Evolutionary conservation across 2,113 vertebrate genomes (phyloP).

Genomic region (Sminthopsis crassicaudata): DNA sequence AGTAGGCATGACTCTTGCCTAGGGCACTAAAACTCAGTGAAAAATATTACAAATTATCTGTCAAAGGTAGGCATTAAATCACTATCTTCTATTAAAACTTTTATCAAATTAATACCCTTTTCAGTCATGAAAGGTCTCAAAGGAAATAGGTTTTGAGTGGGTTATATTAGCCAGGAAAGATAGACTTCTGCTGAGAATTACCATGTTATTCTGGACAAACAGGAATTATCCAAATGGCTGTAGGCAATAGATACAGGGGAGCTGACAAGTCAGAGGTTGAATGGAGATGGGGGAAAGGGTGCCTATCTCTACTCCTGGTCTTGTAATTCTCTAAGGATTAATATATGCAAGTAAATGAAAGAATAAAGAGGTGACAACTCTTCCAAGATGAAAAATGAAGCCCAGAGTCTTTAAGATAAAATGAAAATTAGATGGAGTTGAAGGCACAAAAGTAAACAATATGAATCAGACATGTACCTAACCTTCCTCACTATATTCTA

Average conservation of each 20-base stretch:
- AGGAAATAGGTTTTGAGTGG: neutral
- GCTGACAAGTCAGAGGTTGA: neutral
- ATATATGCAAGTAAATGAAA: neutral
- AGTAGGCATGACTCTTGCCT: neutral
- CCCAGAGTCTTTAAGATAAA: neutral
- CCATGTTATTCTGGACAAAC: neutral
- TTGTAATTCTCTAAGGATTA: constrained; percentile 28
- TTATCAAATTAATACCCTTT: neutral
- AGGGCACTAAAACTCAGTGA: neutral
- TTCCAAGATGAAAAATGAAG: constrained; percentile 5
- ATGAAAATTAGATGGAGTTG: neutral
- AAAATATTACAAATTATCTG: neutral
- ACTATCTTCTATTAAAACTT: neutral
- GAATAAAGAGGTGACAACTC: neutral
- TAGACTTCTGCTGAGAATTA: neutral
- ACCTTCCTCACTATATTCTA: neutral
- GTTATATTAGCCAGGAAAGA: neutral
- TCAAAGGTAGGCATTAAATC: neutral
- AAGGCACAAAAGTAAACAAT: neutral
- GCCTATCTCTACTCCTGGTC: neutral
- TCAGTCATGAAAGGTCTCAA: neutral
- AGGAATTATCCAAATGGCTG: neutral
- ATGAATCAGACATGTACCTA: neutral
- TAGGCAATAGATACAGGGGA: neutral
- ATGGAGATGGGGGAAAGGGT: neutral